phyloP scores from a whole-genome alignment of 2,797 vertebrate genomes.

The Malurus leucopterus region DNA sequence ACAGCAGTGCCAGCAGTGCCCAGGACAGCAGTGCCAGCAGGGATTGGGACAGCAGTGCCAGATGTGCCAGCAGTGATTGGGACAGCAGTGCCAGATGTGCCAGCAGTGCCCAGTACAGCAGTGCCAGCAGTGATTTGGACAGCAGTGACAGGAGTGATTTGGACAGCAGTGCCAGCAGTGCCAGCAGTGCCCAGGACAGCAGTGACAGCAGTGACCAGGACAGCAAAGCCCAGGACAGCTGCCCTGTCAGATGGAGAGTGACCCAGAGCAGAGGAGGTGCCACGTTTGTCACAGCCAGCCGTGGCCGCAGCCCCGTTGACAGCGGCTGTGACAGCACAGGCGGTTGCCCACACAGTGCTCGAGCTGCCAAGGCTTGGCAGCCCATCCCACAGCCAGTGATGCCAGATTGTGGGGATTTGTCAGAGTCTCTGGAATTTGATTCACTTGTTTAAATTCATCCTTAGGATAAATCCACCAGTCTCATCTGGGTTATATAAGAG shows the following conservation, averaged over 20 bases:
- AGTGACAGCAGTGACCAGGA: neutral
- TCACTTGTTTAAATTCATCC: slow-evolving; percentile 8
- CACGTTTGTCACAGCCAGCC: neutral
- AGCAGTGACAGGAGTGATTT: neutral
- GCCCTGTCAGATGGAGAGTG: accelerated
- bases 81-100: neutral
- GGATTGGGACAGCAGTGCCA: no score
- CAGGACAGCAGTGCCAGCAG: no score
- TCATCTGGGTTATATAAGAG: neutral
- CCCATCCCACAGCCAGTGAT: accelerated
- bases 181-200: neutral
- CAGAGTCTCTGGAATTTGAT: neutral
- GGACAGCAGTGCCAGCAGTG: accelerated
- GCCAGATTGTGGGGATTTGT: neutral
- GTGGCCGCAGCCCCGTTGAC: accelerated
- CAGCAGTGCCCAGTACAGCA: neutral
- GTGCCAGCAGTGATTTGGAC: neutral
- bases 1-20: neutral
- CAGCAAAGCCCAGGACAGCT: neutral
- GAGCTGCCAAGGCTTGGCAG: neutral
- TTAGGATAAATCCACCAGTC: neutral
- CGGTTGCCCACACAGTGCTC: accelerated
- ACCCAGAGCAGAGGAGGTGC: neutral
- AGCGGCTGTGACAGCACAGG: neutral
- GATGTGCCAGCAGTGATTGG: neutral